A percentile compares a stretch with the other conserved stretches of the same genome.
These are phyloP conservation scores for Entelurus aequoreus DNA, from an alignment of 2,113 vertebrate species.

Conservation along the genomic window DNA sequence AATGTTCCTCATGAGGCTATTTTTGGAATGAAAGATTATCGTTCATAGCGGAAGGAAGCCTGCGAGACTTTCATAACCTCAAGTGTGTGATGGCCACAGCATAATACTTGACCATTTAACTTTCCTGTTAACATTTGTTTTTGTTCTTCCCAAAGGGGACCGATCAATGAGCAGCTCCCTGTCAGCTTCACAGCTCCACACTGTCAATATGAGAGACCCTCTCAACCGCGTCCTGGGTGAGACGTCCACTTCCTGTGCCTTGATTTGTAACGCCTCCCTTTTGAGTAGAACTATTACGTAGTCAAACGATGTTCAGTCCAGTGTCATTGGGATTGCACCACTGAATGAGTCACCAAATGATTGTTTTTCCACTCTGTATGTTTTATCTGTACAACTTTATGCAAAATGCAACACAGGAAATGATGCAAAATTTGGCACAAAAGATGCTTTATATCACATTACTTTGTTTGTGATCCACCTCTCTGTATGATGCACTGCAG, in stretches of 20 bases:
- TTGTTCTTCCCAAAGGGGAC: conserved; percentile 67
- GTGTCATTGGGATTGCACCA: not conserved
- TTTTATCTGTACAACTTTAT: not conserved
- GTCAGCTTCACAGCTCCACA: conserved; percentile 94
- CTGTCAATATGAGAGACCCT: conserved; percentile 93
- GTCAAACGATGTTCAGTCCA: not conserved
- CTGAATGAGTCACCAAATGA: not conserved
- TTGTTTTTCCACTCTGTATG: not conserved
- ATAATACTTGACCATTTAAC: fast-evolving
- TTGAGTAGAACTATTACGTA: not conserved
- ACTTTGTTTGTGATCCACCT: not conserved
- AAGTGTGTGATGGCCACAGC: not conserved
- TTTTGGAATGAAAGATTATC: conserved; percentile 32
- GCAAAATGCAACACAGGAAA: not conserved
- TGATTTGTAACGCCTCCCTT: not conserved
- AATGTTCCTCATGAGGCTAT: conserved; percentile 2
- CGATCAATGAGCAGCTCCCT: conserved; percentile 93
- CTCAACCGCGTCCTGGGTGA: conserved; percentile 92
- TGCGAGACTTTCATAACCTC: conserved; percentile 5
- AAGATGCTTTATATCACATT: not conserved
- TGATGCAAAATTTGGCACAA: not conserved
- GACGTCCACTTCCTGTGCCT: conserved; percentile 18
- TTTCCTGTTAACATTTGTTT: conserved; percentile 8
- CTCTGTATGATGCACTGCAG: no score
- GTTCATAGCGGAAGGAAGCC: not conserved